Conservation (phyloP, 2,113 vertebrate species). For the Daubentonia madagascariensis region DNA sequence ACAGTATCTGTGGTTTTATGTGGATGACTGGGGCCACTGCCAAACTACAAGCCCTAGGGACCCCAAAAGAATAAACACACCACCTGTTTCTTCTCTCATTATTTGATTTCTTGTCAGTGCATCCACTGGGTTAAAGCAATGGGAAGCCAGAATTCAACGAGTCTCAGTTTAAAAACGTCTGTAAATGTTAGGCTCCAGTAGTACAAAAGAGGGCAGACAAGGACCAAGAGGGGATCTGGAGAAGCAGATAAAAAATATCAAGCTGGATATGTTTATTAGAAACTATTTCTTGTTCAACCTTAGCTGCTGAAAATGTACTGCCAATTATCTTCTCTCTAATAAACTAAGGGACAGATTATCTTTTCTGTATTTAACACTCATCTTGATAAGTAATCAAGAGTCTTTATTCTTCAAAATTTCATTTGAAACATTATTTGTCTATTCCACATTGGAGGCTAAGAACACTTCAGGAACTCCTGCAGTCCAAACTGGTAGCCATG, state of each 20-base stretch:
- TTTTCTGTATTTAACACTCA: not conserved
- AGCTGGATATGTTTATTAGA: not conserved
- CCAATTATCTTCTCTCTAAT: not conserved
- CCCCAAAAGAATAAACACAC: not conserved
- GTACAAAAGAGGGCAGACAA: not conserved
- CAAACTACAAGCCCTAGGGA: not conserved
- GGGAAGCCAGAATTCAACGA: not conserved
- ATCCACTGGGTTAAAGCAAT: not conserved
- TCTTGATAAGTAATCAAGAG: not conserved
- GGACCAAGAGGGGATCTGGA: not conserved
- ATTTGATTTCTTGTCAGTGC: not conserved
- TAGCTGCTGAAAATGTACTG: not conserved
- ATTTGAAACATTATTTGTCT: not conserved
- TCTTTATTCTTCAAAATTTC: not conserved
- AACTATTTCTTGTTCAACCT: not conserved
- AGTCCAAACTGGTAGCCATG: not conserved
- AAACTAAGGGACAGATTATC: not conserved
- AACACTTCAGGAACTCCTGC: not conserved
- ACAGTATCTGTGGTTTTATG: not conserved
- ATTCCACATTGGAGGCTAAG: not conserved
- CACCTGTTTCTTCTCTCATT: not conserved
- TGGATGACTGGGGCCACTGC: too few relatives aligned
- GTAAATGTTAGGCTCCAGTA: not conserved
- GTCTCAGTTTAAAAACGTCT: not conserved
- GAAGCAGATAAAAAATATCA: not conserved